Evolutionary conservation across 2,797 vertebrate species (phyloP).

Genomic region (Myioborus miniatus): DNA sequence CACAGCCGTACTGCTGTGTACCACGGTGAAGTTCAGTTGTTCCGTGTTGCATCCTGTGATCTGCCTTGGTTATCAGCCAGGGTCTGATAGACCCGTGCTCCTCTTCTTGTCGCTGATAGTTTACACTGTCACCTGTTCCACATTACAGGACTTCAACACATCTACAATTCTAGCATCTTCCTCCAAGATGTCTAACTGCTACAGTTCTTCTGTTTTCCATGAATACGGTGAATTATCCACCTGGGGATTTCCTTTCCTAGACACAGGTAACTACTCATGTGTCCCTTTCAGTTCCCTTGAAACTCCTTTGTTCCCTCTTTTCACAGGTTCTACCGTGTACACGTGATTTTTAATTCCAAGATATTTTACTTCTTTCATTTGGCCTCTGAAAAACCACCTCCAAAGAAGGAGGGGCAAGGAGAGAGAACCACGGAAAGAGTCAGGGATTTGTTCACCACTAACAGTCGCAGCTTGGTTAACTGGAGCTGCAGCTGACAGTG

Average conservation of each 20-base stretch:
- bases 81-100: not conserved
- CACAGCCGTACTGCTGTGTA: fast-evolving
- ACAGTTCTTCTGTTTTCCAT: not conserved
- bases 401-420: not conserved
- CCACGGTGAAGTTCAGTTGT: no score
- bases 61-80: not conserved
- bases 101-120: no score
- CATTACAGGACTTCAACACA: fast-evolving
- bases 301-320: not conserved
- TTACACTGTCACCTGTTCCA: not conserved
- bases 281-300: not conserved
- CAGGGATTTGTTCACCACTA: not conserved
- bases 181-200: not conserved
- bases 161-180: not conserved
- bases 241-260: not conserved
- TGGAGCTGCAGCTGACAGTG: not conserved
- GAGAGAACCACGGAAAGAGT: not conserved
- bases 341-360: not conserved
- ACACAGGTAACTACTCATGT: not conserved
- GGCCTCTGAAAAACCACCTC: not conserved
- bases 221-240: not conserved
- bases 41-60: fast-evolving
- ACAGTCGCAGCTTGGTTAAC: not conserved
- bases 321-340: not conserved
- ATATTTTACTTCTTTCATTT: not conserved